Evolutionary conservation across 2,113 vertebrate genomes (phyloP).

Genomic region (Dipodomys spectabilis): DNA sequence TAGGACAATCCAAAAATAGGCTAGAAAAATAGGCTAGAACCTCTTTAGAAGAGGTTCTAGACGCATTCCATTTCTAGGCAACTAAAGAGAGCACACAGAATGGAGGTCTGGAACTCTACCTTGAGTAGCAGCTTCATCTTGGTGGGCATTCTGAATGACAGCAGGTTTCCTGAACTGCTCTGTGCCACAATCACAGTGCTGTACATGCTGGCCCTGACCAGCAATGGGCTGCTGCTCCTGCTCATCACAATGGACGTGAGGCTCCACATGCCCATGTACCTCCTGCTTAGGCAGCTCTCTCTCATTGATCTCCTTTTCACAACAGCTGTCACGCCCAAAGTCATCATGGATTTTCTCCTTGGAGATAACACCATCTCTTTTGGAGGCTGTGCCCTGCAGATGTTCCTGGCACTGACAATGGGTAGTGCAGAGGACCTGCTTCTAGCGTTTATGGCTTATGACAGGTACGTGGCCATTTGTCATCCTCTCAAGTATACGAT

Average conservation of each 20-base stretch:
- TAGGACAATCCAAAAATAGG: neutral
- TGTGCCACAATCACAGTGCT: conserved; percentile 47
- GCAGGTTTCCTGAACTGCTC: conserved; percentile 58
- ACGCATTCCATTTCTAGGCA: neutral
- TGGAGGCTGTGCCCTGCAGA: conserved; percentile 73
- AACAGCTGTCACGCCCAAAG: conserved; percentile 69
- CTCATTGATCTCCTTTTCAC: conserved; percentile 76
- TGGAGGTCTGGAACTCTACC: conserved; percentile 64
- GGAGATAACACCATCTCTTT: conserved; percentile 65
- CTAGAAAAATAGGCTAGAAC: neutral
- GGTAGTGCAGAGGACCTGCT: conserved; percentile 69
- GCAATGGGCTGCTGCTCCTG: conserved; percentile 70
- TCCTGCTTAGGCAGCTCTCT: conserved; percentile 68
- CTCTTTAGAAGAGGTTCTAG: neutral
- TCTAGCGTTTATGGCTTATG: conserved; percentile 80
- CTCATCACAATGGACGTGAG: conserved; percentile 32
- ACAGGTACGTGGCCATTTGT: conserved; percentile 79
- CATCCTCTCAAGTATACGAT: conserved; percentile 75
- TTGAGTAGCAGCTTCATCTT: conserved; percentile 57
- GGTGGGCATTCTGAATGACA: conserved; percentile 66
- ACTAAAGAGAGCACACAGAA: neutral
- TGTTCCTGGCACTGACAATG: conserved; percentile 62
- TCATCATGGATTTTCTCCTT: conserved; percentile 47
- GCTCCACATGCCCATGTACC: conserved; percentile 72
- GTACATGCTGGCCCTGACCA: conserved; percentile 59